Evolutionary conservation across 2,113 vertebrate genomes (phyloP).

Genomic region (Indri indri): DNA sequence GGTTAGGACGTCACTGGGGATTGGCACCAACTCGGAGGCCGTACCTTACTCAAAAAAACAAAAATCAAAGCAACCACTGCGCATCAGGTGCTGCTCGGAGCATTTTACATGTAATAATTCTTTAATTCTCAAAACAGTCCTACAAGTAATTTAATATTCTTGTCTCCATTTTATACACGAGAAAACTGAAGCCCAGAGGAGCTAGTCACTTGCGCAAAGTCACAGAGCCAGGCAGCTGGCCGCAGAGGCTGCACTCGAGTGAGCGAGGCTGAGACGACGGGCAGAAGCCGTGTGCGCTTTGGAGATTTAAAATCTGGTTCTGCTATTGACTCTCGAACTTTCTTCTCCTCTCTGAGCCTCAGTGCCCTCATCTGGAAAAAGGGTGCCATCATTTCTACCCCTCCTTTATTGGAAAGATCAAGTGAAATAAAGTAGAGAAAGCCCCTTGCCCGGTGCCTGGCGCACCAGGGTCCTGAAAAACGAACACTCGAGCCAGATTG

Average conservation of each 20-base stretch:
- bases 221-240: background rate
- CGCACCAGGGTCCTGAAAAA: accelerated
- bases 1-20: background rate
- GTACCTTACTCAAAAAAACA: accelerated
- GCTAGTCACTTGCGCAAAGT: accelerated
- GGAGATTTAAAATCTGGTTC: background rate
- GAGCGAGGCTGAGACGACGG: accelerated
- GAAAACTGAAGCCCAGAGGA: background rate
- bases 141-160: accelerated
- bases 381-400: background rate
- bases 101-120: accelerated
- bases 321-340: background rate
- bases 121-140: background rate
- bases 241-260: accelerated
- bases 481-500: background rate
- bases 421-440: background rate
- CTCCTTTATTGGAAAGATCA: background rate
- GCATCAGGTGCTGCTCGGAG: background rate
- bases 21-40: background rate
- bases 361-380: background rate
- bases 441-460: background rate
- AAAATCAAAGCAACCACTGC: accelerated
- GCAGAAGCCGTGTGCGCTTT: accelerated
- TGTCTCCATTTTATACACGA: background rate
- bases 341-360: background rate